Evolutionary conservation across 1,140 invertebrate genomes (phyloP).

Genomic region (Ips typographus): DNA sequence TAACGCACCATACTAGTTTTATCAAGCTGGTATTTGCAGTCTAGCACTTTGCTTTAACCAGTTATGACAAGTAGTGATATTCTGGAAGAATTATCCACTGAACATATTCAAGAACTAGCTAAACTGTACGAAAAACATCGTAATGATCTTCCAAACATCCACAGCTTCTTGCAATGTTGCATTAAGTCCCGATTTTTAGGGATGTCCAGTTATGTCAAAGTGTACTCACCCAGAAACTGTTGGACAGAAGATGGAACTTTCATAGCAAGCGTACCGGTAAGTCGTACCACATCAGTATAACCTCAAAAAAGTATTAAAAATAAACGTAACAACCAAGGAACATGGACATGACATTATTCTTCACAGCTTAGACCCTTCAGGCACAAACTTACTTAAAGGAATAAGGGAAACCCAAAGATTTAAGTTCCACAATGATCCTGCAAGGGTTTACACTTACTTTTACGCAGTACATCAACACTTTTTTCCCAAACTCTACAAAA

Average conservation of each 20-base stretch:
- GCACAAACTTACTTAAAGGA: conserved; percentile 9
- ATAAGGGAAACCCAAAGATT: conserved; percentile 3
- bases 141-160: conserved; percentile 10
- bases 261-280: conserved; percentile 19
- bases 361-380: conserved; percentile 13
- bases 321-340: not conserved
- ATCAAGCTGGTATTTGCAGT: no score
- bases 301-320: not conserved
- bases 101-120: conserved; percentile 4
- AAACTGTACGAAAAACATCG: conserved; percentile 6
- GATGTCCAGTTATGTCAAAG: not conserved
- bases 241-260: conserved; percentile 28
- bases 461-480: conserved; percentile 12
- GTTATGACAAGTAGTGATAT: not conserved
- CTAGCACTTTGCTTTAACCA: no score
- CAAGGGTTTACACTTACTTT: conserved; percentile 2
- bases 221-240: conserved; percentile 12
- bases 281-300: not conserved
- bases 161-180: conserved; percentile 19
- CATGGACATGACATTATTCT: conserved; percentile 24
- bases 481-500: not conserved
- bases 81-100: conserved; percentile 3
- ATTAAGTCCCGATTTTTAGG: conserved; percentile 6
- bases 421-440: conserved; percentile 7
- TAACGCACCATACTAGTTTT: no score